Evolutionary conservation across 2,888 invertebrate genomes (phyloP), one percentile per base, ranked within the genome.

Genomic region (Drosophila crucigera): DNA sequence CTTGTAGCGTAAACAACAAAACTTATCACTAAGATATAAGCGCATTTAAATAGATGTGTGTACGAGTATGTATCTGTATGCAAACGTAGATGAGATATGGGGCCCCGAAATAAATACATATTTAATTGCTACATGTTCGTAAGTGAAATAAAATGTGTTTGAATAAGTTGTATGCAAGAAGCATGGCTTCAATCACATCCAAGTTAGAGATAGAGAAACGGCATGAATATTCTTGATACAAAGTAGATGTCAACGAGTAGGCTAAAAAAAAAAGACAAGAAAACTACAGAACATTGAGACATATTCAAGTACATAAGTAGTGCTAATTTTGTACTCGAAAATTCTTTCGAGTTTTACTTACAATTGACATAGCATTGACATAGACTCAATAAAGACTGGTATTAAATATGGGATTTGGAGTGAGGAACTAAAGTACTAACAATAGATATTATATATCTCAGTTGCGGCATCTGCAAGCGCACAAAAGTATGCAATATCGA

Each of bases 1-100:
- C 84, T 74, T 73, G 82, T 85, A 84, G 84, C 86, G 89, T 77
- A 81, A 82, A 83, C 79, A 88, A 83, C 76, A 68, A 77, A 62
- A 62, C 50, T 56, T 47, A 63, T 47, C 16, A 31, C 43, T 50
- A 47, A 50, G 11, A 19, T 49, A 39, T 22, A 11, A 47, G 25
- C 47, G 25, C 47, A 16, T 56, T 68, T 54, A 43, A 30, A 39
- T 28, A 37, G 16, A 54, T 35, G 25, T 37, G 22, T 50, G 6
- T 52, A n/a, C n/a, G n/a, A n/a, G n/a, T n/a, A 31, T 7, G 30
- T 30, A 30, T 50, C 41, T 9, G 33, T 35, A 37, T 52, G 63
- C 31, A 66, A 31, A 30, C 39, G 30, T 9, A 30, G 58, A 68
- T 68, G 68, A 68, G 49, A 52, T 9, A n/a, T 50, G 39, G 39